Percentiles rank a stretch among this genome's conserved stretches.
Conservation (phyloP, 64 coral and sea anemone genomes). For the Stichodactyla helianthus region DNA sequence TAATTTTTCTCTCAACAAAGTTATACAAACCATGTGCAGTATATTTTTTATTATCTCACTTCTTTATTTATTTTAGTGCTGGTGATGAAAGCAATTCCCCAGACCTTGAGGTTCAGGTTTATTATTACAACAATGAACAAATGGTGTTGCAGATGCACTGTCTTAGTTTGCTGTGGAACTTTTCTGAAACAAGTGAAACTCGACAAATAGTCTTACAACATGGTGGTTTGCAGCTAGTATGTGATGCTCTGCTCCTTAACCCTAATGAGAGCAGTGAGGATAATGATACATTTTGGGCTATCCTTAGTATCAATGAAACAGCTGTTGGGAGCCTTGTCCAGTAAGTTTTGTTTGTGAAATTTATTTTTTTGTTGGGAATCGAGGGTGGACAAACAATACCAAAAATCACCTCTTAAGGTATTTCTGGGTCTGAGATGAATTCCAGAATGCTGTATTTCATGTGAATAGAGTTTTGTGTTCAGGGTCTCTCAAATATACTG, state of each 20-base stretch:
- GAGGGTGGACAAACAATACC: no score
- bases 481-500: no score
- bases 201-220: conserved; percentile 53
- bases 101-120: conserved; percentile 23
- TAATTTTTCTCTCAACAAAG: no score
- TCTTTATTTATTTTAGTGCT: background rate
- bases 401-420: no score
- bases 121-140: conserved; percentile 76
- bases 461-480: no score
- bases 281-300: conserved; percentile 67
- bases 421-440: no score
- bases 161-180: conserved; percentile 85
- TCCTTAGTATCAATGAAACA: conserved; percentile 78
- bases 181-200: conserved; percentile 76
- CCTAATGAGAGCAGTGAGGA: conserved; percentile 31
- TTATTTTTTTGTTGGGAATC: background rate
- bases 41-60: background rate
- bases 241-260: conserved; percentile 62
- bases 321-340: conserved; percentile 86
- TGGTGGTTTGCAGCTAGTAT: conserved; percentile 59
- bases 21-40: no score
- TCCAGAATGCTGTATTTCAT: no score
- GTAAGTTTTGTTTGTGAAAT: conserved; percentile 36
- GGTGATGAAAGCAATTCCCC: background rate
- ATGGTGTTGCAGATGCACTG: conserved; percentile 81